These are phyloP conservation scores for Epistrophe eligans DNA, from an alignment of 2,888 invertebrate genomes.

Conservation along the genomic window DNA sequence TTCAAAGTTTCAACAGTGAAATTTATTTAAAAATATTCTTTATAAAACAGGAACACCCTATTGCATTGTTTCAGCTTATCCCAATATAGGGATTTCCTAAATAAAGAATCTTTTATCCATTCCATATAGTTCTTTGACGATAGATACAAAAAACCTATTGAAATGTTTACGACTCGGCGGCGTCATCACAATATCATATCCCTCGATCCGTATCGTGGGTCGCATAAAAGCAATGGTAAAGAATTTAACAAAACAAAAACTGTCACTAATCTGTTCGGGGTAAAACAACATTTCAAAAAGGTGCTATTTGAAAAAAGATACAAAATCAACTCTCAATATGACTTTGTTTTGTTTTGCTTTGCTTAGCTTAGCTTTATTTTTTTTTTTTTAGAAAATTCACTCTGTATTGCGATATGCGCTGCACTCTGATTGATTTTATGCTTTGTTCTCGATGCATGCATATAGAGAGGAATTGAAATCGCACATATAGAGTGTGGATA, in stretches of 20 bases:
- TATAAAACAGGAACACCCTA: background rate
- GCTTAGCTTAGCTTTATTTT: too few species aligned
- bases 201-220: background rate
- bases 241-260: background rate
- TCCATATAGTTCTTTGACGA: background rate
- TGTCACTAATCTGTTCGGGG: background rate
- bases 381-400: background rate
- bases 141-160: background rate
- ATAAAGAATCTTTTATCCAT: too few species aligned
- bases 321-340: background rate
- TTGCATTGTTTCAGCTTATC: background rate
- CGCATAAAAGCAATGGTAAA: background rate
- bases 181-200: background rate
- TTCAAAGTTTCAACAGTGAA: too few species aligned
- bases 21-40: background rate
- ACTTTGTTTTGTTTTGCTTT: background rate
- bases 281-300: constrained; percentile 9
- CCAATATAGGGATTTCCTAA: background rate
- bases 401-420: constrained; percentile 11
- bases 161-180: background rate
- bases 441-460: constrained; percentile 40
- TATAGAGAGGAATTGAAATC: background rate
- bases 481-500: background rate
- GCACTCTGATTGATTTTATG: constrained; percentile 66
- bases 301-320: background rate